Evolutionary conservation across 2,797 vertebrate species (phyloP).

Genomic region (Enteromius anoplus): DNA sequence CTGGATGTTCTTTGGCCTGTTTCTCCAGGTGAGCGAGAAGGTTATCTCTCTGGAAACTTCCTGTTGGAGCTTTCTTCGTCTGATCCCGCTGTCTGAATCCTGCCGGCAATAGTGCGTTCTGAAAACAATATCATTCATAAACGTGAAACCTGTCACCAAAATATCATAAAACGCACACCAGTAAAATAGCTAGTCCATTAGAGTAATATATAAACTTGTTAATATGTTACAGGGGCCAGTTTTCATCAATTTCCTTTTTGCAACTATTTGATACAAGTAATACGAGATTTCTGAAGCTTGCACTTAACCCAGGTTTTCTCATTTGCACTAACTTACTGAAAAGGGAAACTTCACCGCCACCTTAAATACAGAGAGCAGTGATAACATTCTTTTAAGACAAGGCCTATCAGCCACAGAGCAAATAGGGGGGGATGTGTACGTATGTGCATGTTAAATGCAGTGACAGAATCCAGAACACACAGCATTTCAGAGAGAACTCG

Average conservation of each 20-base stretch:
- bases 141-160: background rate
- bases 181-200: background rate
- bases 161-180: background rate
- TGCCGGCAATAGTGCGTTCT: constrained; percentile 93
- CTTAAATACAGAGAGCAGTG: background rate
- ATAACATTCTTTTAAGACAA: constrained; percentile 12
- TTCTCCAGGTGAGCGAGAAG: constrained; percentile 96
- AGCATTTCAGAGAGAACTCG: constrained; percentile 10
- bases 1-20: constrained; percentile 93
- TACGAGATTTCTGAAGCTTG: background rate
- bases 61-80: constrained; percentile 93
- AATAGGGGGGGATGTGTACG: background rate
- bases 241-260: background rate
- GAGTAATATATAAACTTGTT: background rate
- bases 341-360: background rate
- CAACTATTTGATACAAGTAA: background rate
- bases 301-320: background rate
- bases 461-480: constrained; percentile 50
- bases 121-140: constrained; percentile 36
- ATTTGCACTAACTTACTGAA: background rate
- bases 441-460: constrained; percentile 5
- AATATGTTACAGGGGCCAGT: background rate
- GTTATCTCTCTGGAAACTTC: constrained; percentile 90
- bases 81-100: constrained; percentile 95
- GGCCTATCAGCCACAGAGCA: constrained; percentile 20